Evolutionary conservation across 2,113 vertebrate genomes (phyloP).

Genomic region (Rhegmatorhina hoffmannsi): DNA sequence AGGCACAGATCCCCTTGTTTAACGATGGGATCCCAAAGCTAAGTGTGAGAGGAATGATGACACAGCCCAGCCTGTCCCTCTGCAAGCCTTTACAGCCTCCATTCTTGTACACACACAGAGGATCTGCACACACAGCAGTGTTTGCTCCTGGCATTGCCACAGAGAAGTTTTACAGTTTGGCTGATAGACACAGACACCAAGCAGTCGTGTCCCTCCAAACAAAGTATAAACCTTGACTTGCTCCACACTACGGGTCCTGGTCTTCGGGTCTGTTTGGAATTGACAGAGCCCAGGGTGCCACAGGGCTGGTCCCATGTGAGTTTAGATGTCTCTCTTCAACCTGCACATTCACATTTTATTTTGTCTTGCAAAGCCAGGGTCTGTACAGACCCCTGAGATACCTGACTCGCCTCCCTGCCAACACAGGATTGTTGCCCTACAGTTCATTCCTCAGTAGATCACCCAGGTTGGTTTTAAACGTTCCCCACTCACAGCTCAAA

Average conservation of each 20-base stretch:
- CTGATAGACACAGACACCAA: background rate
- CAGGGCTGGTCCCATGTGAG: background rate
- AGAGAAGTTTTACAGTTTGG: background rate
- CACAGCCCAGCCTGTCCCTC: background rate
- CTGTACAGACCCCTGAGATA: background rate
- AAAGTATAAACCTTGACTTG: background rate
- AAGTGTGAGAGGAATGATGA: background rate
- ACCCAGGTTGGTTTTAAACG: background rate
- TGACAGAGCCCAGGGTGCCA: background rate
- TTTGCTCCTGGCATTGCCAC: background rate
- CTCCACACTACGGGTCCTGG: background rate
- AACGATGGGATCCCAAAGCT: background rate
- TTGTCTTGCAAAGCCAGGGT: background rate
- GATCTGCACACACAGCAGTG: background rate
- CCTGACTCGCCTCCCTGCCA: background rate
- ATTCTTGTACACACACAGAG: too few relatives aligned
- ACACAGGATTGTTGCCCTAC: fast-evolving
- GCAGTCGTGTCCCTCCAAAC: background rate
- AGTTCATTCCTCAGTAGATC: background rate
- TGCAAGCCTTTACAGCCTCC: background rate
- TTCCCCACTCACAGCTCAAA: background rate
- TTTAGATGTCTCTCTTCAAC: background rate
- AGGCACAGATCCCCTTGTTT: background rate
- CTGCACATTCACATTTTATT: background rate
- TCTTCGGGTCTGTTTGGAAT: background rate